A percentile compares a stretch with the other conserved stretches of the same genome.
Evolutionary conservation across 2,888 invertebrate species (phyloP).

Genomic region (Leucophenga montana): DNA sequence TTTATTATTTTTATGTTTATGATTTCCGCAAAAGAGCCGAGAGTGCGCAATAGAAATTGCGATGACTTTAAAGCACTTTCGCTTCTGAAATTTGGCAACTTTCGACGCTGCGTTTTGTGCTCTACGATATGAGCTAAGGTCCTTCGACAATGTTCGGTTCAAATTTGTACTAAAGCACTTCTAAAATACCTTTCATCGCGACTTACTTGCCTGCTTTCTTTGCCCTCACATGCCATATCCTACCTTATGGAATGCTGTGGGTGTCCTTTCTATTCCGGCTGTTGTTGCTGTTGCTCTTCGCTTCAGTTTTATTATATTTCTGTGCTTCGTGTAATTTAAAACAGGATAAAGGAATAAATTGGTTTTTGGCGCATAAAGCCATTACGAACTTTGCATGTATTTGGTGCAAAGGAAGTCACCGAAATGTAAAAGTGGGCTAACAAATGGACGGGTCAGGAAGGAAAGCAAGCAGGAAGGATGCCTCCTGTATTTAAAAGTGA

Average conservation of each 20-base stretch:
- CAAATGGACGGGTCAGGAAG: background rate
- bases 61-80: background rate
- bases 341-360: slow-evolving; percentile 62
- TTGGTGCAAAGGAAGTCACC: slow-evolving; percentile 11
- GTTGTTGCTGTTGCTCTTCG: background rate
- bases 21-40: slow-evolving; percentile 3
- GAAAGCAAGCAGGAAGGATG: background rate
- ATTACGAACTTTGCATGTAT: slow-evolving; percentile 42
- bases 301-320: slow-evolving; percentile 23
- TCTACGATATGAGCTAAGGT: too few relatives aligned
- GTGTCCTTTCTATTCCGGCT: background rate
- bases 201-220: background rate
- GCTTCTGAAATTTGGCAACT: background rate
- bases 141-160: background rate
- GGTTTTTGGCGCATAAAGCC: slow-evolving; percentile 60
- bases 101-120: too few relatives aligned
- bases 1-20: slow-evolving; percentile 33
- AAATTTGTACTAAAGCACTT: slow-evolving; percentile 16
- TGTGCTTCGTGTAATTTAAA: slow-evolving; percentile 41
- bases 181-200: slow-evolving; percentile 10
- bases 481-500: background rate
- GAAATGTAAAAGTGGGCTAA: background rate
- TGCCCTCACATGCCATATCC: background rate
- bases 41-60: background rate
- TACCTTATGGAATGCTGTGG: background rate